Evolutionary conservation across 2,888 invertebrate genomes (phyloP).

Genomic region (Scaptodrosophila latifasciaeformis): DNA sequence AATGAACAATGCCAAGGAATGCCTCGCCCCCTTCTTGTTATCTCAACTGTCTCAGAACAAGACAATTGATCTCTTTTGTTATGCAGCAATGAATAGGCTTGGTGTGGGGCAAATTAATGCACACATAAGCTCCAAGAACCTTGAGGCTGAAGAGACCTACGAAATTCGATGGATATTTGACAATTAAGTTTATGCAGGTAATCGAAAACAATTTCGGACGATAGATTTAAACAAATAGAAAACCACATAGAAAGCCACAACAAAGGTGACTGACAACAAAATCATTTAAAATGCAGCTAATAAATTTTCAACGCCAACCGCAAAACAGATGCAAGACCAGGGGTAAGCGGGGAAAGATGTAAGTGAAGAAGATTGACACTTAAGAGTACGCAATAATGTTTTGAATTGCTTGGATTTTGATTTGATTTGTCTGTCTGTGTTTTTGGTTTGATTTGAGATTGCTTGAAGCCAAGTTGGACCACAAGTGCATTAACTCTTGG

Average conservation of each 20-base stretch:
- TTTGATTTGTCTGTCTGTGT: constrained; percentile 37
- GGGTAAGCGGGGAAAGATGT: constrained; percentile 1
- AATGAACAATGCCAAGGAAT: background rate
- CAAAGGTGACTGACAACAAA: constrained; percentile 25
- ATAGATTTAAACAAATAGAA: constrained; percentile 17
- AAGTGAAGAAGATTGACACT: constrained; percentile 27
- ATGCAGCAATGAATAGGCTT: background rate
- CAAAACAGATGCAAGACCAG: constrained; percentile 12
- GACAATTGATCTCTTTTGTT: constrained; percentile 3
- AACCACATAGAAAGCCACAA: constrained; percentile 19
- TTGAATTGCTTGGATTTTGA: background rate
- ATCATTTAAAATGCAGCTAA: constrained; percentile 61
- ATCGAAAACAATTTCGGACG: background rate
- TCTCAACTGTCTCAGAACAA: background rate
- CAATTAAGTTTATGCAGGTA: constrained; percentile 26
- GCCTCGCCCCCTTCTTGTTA: too few species aligned
- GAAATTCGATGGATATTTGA: constrained; percentile 14
- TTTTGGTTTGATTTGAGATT: background rate
- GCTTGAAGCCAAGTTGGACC: constrained; percentile 29
- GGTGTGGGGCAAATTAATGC: background rate
- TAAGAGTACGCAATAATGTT: constrained; percentile 40
- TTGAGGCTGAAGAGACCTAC: too few species aligned
- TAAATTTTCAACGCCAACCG: constrained; percentile 54
- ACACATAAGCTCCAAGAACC: background rate
- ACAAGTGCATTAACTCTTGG: constrained; percentile 54